These are phyloP conservation scores for Vanacampus margaritifer DNA, from an alignment of 2,113 vertebrate genomes.

Conservation along the genomic window DNA sequence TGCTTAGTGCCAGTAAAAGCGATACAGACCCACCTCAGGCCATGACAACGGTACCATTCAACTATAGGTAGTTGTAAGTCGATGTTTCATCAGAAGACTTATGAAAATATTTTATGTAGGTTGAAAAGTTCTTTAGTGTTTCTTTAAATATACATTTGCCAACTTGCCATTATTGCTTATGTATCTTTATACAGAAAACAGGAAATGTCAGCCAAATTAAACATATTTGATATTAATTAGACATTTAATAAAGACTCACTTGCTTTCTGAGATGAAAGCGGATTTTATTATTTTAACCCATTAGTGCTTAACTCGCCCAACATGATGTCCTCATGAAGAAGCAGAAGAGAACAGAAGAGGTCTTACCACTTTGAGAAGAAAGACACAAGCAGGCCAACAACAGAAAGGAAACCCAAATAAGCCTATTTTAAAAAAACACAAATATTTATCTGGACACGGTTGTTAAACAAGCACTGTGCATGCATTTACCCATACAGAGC, in stretches of 20 bases:
- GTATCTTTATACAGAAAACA: no score
- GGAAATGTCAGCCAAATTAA: neutral
- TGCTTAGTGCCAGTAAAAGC: no score
- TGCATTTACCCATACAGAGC: conserved; percentile 37
- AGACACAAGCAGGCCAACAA: conserved; percentile 39
- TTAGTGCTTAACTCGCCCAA: no score
- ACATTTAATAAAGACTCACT: neutral
- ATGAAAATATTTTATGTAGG: no score
- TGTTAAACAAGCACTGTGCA: neutral
- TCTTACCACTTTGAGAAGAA: conserved; percentile 36
- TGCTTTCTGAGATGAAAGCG: neutral
- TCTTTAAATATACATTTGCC: no score
- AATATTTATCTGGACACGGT: neutral
- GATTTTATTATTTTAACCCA: neutral
- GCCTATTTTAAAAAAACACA: conserved; percentile 22
- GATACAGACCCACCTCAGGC: no score
- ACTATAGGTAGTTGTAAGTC: no score
- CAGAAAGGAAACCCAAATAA: conserved; percentile 31
- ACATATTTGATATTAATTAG: neutral
- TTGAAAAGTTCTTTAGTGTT: no score
- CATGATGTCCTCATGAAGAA: neutral
- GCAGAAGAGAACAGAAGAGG: no score
- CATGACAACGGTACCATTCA: no score
- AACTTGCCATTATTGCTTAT: neutral
- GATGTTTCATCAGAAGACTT: no score